These are phyloP conservation scores for Callyntrura guangdongensis DNA, from an alignment of 2,888 invertebrate species.

Conservation along the genomic window DNA sequence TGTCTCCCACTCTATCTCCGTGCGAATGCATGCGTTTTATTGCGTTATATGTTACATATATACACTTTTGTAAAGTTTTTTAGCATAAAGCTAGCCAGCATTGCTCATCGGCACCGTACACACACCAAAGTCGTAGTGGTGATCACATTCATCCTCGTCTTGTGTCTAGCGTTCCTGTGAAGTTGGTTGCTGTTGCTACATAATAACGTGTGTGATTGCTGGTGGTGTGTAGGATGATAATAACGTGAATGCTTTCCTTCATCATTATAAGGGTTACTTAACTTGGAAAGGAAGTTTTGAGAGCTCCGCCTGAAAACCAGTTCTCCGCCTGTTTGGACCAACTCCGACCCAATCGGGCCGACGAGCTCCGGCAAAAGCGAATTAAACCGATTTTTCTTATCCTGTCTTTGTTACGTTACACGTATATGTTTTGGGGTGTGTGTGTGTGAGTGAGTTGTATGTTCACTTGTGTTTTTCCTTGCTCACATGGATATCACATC, in stretches of 20 bases:
- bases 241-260: conserved; percentile 40
- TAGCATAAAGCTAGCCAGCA: neutral
- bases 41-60: neutral
- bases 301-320: conserved; percentile 84
- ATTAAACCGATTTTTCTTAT: conserved; percentile 82
- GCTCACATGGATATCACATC: neutral
- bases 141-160: conserved; percentile 47
- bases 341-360: conserved; percentile 84
- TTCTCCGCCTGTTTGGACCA: conserved; percentile 85
- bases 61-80: conserved; percentile 19
- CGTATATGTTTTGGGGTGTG: conserved; percentile 40
- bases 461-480: conserved; percentile 8
- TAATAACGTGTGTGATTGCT: conserved; percentile 45
- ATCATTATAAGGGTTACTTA: neutral
- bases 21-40: conserved; percentile 53
- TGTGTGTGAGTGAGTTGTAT: conserved; percentile 15
- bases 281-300: conserved; percentile 49
- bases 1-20: too few relatives aligned
- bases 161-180: neutral
- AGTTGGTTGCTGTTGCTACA: too few relatives aligned
- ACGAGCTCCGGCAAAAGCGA: conserved; percentile 83
- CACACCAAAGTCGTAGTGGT: neutral
- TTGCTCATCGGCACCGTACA: conserved; percentile 6
- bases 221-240: neutral
- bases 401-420: conserved; percentile 58